These are phyloP conservation scores for human DNA, from an alignment of 2,113 vertebrate species.

Conservation along the genomic window DNA sequence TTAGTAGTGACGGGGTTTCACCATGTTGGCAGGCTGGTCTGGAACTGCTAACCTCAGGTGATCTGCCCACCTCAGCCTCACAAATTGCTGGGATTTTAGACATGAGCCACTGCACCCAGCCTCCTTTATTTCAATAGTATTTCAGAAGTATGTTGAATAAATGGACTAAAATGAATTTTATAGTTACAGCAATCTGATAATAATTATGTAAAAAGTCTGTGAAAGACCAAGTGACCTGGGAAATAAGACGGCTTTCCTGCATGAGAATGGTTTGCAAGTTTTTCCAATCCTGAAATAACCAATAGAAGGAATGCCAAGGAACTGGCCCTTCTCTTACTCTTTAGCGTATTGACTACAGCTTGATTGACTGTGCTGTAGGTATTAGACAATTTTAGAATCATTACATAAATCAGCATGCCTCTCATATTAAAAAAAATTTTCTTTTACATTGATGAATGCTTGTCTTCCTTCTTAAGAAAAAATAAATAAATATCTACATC, in stretches of 20 bases:
- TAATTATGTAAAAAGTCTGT: not conserved
- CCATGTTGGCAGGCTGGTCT: no score
- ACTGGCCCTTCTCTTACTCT: not conserved
- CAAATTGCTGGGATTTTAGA: no score
- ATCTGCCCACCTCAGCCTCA: no score
- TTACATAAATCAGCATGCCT: slow-evolving; percentile 79
- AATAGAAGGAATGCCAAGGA: not conserved
- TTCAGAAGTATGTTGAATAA: not conserved
- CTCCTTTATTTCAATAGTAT: not conserved
- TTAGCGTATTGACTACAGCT: slow-evolving; percentile 65
- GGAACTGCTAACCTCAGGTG: no score
- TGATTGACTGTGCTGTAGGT: slow-evolving; percentile 74
- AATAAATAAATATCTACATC: slow-evolving; percentile 69
- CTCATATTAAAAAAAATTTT: slow-evolving; percentile 72
- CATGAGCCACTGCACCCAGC: no score
- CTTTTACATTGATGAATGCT: slow-evolving; percentile 73
- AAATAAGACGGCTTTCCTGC: not conserved
- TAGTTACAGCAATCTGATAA: not conserved
- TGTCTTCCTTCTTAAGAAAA: slow-evolving; percentile 60
- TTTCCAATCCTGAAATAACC: not conserved
- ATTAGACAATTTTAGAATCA: slow-evolving; percentile 73
- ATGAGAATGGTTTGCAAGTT: not conserved
- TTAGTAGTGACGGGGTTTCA: no score
- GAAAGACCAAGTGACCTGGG: not conserved
- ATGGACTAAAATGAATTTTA: not conserved